Conservation (phyloP, 2,113 vertebrate genomes). For the Catagonus wagneri region DNA sequence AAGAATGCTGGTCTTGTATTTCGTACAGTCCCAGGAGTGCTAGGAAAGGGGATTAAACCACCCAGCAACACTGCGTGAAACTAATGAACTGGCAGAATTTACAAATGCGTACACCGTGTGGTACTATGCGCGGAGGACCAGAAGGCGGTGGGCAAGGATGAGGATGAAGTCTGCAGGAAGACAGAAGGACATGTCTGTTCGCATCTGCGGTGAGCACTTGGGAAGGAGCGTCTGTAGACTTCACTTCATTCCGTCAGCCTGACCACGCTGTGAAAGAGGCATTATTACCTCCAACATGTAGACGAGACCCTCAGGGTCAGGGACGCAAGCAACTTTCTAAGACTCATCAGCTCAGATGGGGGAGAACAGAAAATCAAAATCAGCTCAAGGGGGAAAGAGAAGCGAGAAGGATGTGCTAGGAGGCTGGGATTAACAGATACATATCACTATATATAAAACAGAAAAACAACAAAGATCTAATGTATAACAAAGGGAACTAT, state of each 20-base stretch:
- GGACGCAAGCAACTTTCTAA: not conserved
- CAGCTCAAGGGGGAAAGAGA: not conserved
- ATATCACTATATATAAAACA: not conserved
- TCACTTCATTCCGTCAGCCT: not conserved
- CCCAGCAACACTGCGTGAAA: slow-evolving; percentile 75
- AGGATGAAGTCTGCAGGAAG: not conserved
- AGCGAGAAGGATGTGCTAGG: not conserved
- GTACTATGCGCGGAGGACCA: not conserved
- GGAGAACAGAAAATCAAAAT: not conserved
- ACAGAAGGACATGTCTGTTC: not conserved
- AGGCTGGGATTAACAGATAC: not conserved
- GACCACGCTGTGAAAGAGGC: not conserved
- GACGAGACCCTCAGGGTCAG: not conserved
- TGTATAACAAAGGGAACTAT: not conserved
- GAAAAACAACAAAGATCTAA: not conserved
- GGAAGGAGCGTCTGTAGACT: not conserved
- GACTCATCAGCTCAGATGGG: not conserved
- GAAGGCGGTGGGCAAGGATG: not conserved
- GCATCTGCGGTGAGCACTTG: not conserved
- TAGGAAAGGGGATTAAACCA: slow-evolving; percentile 75
- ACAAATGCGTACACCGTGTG: slow-evolving; percentile 24
- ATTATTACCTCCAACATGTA: not conserved
- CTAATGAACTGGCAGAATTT: slow-evolving; percentile 76
- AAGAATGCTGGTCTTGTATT: slow-evolving; percentile 75
- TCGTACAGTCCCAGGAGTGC: slow-evolving; percentile 70